Percentiles rank a stretch among this genome's conserved stretches.
phyloP scores from a whole-genome alignment of 2,888 invertebrate species.

The Sisyra terminalis region DNA sequence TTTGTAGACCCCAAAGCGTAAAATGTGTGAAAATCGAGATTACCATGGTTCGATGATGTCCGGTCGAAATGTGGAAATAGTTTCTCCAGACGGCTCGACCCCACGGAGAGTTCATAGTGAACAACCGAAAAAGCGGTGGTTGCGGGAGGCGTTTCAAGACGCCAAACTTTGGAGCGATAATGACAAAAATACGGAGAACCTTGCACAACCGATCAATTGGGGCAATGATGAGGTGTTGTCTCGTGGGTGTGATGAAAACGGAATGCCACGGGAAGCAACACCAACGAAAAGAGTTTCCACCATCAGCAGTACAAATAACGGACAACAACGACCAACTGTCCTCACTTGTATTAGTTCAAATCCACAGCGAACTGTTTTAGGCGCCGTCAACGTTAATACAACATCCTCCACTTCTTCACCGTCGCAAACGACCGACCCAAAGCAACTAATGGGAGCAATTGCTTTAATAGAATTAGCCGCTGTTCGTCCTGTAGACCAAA shows the following conservation, averaged over 20 bases:
- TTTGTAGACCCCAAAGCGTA: not conserved
- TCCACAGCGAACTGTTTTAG: not conserved
- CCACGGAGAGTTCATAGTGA: conserved; percentile 11
- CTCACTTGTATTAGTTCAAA: conserved; percentile 28
- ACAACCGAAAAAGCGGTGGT: conserved; percentile 41
- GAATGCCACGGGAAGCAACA: conserved; percentile 6
- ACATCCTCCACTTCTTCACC: conserved; percentile 9
- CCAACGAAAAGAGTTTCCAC: conserved; percentile 17
- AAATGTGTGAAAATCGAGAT: not conserved
- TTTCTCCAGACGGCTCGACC: not conserved
- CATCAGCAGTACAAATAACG: conserved; percentile 19
- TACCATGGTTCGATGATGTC: not conserved
- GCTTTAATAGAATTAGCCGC: conserved; percentile 39
- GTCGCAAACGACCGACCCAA: conserved; percentile 1
- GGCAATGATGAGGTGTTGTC: conserved; percentile 17
- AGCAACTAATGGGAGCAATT: conserved; percentile 40
- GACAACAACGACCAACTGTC: conserved; percentile 35
- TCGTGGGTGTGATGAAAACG: not conserved
- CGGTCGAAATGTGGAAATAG: not conserved
- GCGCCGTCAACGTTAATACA: not conserved
- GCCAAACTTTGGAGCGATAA: conserved; percentile 16
- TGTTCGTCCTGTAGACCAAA: not conserved
- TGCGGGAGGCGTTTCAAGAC: conserved; percentile 34
- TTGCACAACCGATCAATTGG: conserved; percentile 35
- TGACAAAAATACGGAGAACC: conserved; percentile 25